Percentiles rank a stretch among this genome's conserved stretches.
Evolutionary conservation across 2,888 invertebrate species (phyloP).

Genomic region (Morinoia aosen): DNA sequence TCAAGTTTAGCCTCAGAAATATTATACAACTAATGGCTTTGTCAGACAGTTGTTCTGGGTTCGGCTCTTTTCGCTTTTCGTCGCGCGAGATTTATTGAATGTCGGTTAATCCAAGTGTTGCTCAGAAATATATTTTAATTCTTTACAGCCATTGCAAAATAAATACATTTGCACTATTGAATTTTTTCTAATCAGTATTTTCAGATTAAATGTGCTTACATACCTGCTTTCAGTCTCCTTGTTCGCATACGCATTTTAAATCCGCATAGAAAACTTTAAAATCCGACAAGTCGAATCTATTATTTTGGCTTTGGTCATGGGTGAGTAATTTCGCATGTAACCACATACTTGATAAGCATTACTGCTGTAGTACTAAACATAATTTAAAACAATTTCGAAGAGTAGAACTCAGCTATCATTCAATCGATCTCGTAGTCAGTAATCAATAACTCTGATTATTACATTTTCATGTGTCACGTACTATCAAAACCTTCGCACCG

Average conservation of each 20-base stretch:
- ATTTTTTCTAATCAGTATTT: background rate
- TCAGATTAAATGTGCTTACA: background rate
- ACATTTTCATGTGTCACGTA: background rate
- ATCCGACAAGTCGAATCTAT: background rate
- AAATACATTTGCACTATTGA: background rate
- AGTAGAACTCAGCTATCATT: background rate
- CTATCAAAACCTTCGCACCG: too few species aligned
- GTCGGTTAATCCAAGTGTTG: background rate
- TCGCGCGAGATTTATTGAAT: background rate
- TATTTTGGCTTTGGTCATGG: background rate
- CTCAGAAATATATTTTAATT: too few species aligned
- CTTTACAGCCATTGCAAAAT: background rate
- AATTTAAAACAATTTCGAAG: background rate
- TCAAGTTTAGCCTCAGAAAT: background rate
- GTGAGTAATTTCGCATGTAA: background rate
- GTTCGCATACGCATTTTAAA: too few species aligned
- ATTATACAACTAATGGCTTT: background rate
- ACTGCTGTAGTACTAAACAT: background rate
- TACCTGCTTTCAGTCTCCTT: too few species aligned
- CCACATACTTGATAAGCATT: background rate
- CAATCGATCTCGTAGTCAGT: background rate
- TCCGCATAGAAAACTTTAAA: too few species aligned
- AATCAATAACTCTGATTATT: background rate
- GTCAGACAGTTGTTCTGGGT: background rate
- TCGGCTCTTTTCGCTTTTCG: background rate